These are phyloP conservation scores for Lophura swinhoii DNA, from an alignment of 2,797 vertebrate genomes.

Conservation along the genomic window DNA sequence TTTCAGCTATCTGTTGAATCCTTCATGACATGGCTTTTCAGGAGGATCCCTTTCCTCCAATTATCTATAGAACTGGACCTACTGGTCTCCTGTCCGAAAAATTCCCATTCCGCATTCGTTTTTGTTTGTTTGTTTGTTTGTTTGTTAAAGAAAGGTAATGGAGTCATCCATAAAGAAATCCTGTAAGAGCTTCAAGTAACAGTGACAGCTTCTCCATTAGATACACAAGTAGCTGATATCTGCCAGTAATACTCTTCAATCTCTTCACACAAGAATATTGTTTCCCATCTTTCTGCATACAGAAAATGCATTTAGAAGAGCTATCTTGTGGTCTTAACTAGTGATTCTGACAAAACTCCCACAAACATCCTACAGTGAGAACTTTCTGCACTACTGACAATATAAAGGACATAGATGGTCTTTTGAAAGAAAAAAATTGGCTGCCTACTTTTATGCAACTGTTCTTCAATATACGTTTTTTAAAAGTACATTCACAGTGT, in stretches of 20 bases:
- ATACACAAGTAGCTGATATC: not conserved
- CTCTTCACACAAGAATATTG: not conserved
- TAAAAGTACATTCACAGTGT: not conserved
- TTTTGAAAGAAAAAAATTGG: not conserved
- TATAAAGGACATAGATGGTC: not conserved
- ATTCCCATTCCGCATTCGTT: not conserved
- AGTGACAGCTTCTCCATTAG: not conserved
- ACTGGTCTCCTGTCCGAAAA: not conserved
- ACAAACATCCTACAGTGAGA: not conserved
- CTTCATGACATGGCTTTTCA: not conserved
- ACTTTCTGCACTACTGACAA: not conserved
- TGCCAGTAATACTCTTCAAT: not conserved
- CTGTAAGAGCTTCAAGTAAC: not conserved
- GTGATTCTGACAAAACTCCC: not conserved
- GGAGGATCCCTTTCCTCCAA: not conserved
- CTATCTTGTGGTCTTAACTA: fast-evolving
- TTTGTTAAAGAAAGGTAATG: not conserved
- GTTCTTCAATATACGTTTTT: not conserved
- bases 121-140: not conserved
- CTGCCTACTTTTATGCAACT: not conserved
- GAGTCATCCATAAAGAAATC: not conserved
- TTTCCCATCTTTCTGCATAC: not conserved
- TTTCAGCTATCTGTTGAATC: not conserved
- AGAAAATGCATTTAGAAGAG: not conserved
- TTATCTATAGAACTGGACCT: not conserved